Base-by-base conservation (phyloP, 2,113 vertebrate genomes). In the Clarias macrocephalus region DNA sequence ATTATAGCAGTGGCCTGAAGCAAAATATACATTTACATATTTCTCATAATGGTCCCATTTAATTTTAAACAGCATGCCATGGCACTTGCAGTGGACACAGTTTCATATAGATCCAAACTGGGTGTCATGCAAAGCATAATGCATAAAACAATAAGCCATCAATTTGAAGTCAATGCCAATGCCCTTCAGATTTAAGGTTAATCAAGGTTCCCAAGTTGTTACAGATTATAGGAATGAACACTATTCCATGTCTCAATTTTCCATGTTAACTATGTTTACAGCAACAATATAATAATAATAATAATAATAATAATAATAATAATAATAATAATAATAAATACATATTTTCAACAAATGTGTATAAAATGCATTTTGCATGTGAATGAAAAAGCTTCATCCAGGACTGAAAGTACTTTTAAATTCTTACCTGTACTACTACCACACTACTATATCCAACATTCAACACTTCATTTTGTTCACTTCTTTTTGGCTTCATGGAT, bases 21-120 rank as follows among this genome's bases (percentile, higher is more conserved):
- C 93, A 94, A 93, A 93, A 94, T 93, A 94, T 93, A 88, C 86
- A 80, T 87, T 91, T 91, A 86, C 90, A 94, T 90, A 91, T 93
- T 90, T 82, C 85, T 80, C 87, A 89, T 91, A 57, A 89, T 90
- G 88, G 87, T 85, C 87, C 85, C 81, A 93, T 93, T 94, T 21
- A 90, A 92, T 92, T 94, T 92, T 91, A 92, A 94, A 93, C 90
- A 89, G 92, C 88, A 86, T 89, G 87, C 91, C 85, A 89, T 83
- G 89, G 89, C 89, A 91, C 82, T 92, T 88, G 91, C 89, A 86
- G 87, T 91, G 90, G 92, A 90, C 88, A 85, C 82, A 84, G 87
- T 88, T 90, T 87, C 87, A 88, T 84, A 89, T 85, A 57, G 59
- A 9, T 16, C 73, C 60, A 86, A 82, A 72, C 89, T 92, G 90